Conservation (phyloP, 2,888 invertebrate species). For the Dichetophora obliterata region DNA sequence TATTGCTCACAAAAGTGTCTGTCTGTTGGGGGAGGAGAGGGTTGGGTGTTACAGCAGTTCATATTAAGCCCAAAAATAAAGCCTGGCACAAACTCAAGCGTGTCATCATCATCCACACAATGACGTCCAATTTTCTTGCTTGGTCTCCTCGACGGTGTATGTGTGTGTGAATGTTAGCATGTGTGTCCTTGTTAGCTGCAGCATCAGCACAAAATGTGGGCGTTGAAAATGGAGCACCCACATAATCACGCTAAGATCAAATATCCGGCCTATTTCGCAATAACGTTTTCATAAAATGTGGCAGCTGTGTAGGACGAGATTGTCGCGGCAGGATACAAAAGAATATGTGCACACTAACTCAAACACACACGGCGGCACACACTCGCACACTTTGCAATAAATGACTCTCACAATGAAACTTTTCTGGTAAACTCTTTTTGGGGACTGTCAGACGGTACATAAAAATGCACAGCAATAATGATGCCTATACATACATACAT, state of each 20-base stretch:
- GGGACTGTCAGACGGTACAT: too few relatives aligned
- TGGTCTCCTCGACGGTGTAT: neutral
- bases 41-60: neutral
- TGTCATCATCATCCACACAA: constrained; percentile 11
- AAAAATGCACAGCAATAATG: too few relatives aligned
- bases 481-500: too few relatives aligned
- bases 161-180: too few relatives aligned
- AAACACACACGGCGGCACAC: neutral
- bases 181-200: neutral
- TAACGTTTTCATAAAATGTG: constrained; percentile 22
- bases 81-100: neutral
- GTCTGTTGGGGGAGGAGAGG: neutral
- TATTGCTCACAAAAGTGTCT: neutral
- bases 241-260: constrained; percentile 28
- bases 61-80: constrained; percentile 15
- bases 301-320: constrained; percentile 9
- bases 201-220: neutral
- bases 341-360: neutral
- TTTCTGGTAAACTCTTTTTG: neutral
- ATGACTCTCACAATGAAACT: neutral
- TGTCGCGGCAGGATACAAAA: constrained; percentile 24
- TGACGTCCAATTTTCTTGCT: constrained; percentile 8
- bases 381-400: neutral
- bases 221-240: neutral
- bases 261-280: constrained; percentile 34